Evolutionary conservation across 1,140 invertebrate species (phyloP), one percentile per base, ranked within the genome.

Genomic region (Bombus superbus): DNA sequence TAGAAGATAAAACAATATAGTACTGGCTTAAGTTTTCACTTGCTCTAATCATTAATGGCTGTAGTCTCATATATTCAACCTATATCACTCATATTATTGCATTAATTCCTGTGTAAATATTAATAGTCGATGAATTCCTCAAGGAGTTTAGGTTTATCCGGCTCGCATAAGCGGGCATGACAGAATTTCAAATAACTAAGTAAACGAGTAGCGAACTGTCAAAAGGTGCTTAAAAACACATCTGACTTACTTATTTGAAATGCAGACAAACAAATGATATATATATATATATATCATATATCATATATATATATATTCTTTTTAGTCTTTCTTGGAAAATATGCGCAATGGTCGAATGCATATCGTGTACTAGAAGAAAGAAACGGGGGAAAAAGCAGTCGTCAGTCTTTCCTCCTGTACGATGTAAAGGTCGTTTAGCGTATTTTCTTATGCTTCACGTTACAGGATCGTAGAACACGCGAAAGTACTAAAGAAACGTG

Each of bases 51-150:
- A 84, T 86, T 89, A 90, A 92, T 86, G 89, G 86, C 84, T 91
- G 86, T 91, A 92, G 88, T 92, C 91, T 86, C 90, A 88, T 68
- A 89, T 92, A 90, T 93, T 88, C 86, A 84, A 92, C 71, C 88
- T 92, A 76, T 91, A 90, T 91, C 86, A 88, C 86, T 91, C 88
- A 85, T 92, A 89, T 88, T 90, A 88, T 68, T n/a, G 32, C 80
- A 77, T 92, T 90, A 91, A 89, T 93, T 85, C 88, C 89, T 93
- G 91, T 94, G 93, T 94, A 94, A 91, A 94, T 94, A 94, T 92
- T 93, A 92, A 85, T 86, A 86, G 86, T 89, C 86, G 32, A 53
- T 35, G 73, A 88, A 85, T 83, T 74, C 53, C 79, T 73, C 42
- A 6, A 89, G 73, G 74, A 53, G 5, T 15, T 89, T 85, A 80